A percentile compares a stretch with the other conserved stretches of the same genome.
phyloP scores from a whole-genome alignment of 2,797 vertebrate species.

The Eremophila alpestris region DNA sequence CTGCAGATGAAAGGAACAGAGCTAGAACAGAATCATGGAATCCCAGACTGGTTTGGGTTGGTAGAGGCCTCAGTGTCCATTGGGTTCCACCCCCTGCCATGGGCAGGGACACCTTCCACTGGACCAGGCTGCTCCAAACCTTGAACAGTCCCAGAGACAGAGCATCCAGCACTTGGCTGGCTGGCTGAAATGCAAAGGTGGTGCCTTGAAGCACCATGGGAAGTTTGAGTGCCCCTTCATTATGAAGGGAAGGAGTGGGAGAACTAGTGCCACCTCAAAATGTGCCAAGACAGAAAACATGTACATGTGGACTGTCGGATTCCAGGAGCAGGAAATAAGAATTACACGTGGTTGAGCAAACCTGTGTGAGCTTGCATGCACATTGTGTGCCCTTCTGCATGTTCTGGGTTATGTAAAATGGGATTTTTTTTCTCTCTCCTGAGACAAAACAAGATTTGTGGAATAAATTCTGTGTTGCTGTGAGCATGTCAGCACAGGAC shows the following conservation, averaged over 20 bases:
- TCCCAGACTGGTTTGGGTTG: neutral
- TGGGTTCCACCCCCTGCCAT: rapidly evolving
- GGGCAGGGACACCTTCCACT: neutral
- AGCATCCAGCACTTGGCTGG: neutral
- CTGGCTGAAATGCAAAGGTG: neutral
- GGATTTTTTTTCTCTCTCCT: neutral
- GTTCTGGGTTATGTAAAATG: constrained; percentile 1
- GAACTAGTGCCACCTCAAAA: neutral
- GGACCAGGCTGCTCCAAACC: neutral
- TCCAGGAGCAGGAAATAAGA: neutral
- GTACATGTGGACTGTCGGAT: neutral
- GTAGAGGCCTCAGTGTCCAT: neutral
- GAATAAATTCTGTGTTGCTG: neutral
- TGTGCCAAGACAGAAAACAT: neutral
- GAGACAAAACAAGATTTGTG: constrained; percentile 42
- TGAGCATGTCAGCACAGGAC: constrained; percentile 43
- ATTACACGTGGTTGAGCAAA: neutral
- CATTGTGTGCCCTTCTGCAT: neutral
- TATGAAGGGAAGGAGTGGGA: neutral
- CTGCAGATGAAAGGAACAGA: neutral
- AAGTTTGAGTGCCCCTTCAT: neutral
- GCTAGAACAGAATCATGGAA: neutral
- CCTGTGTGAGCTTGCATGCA: neutral
- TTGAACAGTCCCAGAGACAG: neutral
- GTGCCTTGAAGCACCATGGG: neutral